Percentiles rank a stretch among this genome's conserved stretches.
Conservation (phyloP, 2,797 vertebrate genomes). For the Sandelia bainsii region DNA sequence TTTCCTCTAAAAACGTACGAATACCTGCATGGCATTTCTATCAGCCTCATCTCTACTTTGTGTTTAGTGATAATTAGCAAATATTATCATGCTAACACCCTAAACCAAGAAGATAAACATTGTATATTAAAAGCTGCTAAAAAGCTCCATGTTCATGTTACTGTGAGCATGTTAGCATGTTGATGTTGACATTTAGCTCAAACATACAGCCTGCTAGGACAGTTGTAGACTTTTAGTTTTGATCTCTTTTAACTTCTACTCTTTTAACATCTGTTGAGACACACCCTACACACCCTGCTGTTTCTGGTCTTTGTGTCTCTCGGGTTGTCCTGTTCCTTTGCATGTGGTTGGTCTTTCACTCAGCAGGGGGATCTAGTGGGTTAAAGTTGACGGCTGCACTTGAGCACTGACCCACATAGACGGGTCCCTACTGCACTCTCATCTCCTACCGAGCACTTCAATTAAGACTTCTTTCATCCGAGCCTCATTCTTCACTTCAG, state of each 20-base stretch:
- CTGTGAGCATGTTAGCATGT: not conserved
- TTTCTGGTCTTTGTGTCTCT: conserved; percentile 7
- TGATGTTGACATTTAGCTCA: not conserved
- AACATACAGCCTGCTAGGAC: not conserved
- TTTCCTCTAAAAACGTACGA: too few species aligned
- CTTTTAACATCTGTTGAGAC: conserved; percentile 2
- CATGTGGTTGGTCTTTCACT: conserved; percentile 51
- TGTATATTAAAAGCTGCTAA: not conserved
- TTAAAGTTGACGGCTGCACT: conserved; percentile 48
- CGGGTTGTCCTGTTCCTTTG: conserved; percentile 1
- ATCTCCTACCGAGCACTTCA: conserved; percentile 55
- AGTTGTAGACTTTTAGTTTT: not conserved
- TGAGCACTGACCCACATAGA: conserved; percentile 33
- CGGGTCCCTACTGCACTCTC: conserved; percentile 40
- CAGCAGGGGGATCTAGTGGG: conserved; percentile 39
- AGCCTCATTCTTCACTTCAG: conserved; percentile 62
- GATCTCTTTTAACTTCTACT: too few species aligned
- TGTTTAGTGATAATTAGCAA: not conserved
- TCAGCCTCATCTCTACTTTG: not conserved
- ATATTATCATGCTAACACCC: not conserved
- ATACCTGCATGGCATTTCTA: not conserved
- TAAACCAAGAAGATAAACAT: not conserved
- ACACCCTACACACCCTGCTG: conserved; percentile 9
- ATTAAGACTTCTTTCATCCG: conserved; percentile 59
- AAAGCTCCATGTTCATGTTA: not conserved